Conservation (phyloP, 2,797 vertebrate species). For the Leptoclinus maculatus region DNA sequence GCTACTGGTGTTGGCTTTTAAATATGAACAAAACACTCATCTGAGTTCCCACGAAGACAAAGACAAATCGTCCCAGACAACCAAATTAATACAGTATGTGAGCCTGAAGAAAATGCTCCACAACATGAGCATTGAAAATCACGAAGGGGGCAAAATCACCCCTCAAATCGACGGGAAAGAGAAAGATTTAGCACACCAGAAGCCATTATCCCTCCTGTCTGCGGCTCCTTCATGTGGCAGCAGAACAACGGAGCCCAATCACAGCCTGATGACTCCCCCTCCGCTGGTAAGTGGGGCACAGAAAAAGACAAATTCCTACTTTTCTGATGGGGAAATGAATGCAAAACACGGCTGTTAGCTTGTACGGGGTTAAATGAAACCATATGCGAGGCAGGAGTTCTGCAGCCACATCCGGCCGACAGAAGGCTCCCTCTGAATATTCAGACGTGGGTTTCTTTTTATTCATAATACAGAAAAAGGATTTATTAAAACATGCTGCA, state of each 20-base stretch:
- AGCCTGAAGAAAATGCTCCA: not conserved
- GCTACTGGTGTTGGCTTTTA: not conserved
- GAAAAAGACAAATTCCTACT: not conserved
- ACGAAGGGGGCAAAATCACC: not conserved
- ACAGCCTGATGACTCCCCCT: conserved; percentile 20
- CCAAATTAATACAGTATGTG: not conserved
- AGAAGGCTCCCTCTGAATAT: conserved; percentile 13
- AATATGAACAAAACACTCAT: not conserved
- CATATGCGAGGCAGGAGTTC: conserved; percentile 50
- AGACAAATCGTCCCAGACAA: not conserved
- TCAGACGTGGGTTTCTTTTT: not conserved
- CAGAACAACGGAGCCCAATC: conserved; percentile 34
- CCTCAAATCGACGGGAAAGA: not conserved
- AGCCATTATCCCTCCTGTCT: not conserved
- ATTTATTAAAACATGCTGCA: conserved; percentile 19
- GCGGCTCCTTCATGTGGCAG: conserved; percentile 12
- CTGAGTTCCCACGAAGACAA: not conserved
- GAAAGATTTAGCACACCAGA: not conserved
- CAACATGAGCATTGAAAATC: not conserved
- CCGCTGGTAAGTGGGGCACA: not conserved
- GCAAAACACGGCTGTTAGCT: conserved; percentile 17
- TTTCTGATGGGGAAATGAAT: conserved; percentile 3
- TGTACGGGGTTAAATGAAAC: conserved; percentile 40
- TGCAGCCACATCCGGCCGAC: conserved; percentile 43
- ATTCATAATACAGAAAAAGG: not conserved